Base-by-base conservation (phyloP, 2,888 invertebrate genomes). In the Eupsilia transversa region DNA sequence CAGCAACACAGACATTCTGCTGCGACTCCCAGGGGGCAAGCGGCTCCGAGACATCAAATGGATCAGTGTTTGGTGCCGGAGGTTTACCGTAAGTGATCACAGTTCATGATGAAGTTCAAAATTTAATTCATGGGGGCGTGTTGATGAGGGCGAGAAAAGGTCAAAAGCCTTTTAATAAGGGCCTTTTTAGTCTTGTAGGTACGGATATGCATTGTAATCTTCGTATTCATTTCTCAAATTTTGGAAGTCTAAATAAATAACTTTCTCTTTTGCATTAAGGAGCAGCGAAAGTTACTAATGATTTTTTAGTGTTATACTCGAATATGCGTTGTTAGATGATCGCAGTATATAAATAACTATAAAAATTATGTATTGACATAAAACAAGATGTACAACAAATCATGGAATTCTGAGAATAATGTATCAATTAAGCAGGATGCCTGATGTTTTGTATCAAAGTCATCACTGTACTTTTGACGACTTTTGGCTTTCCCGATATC, bases 41-140 rank as follows among this genome's bases (percentile, higher is more conserved):
- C 97, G 98, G 14, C 97, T 99, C 92, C 97, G 98, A 89, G 99
- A 99, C 95, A 98, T 99, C 95, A 97, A 98, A 95, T 99, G 98
- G 98, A 97, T 99, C 87, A 98, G 98, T 83, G 98, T 99, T 64
- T 99, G 99, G 99, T 99, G 99, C 95, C 96, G 98, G 87, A 97
- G 99, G 92, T 99, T 99, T 93, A 98, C 98, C 89, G 99, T 99
- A 94, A 98, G 93, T 92, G 0, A 9, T 33, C 23, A 41, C 14
- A 41, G 4, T 27, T 41, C 35, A 38, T 56, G 35, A 52, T 23
- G 14, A 4, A 17, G 41, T 33, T 30, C 17, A 7, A 17, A 56
- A 56, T 54, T 27, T 30, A 6, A n/a, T n/a, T n/a, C n/a, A n/a
- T n/a, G 54, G 5, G n/a, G 4, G 20, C 20, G 46, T 17, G 20